phyloP scores from a whole-genome alignment of 2,797 vertebrate species.

The Acridotheres tristis region DNA sequence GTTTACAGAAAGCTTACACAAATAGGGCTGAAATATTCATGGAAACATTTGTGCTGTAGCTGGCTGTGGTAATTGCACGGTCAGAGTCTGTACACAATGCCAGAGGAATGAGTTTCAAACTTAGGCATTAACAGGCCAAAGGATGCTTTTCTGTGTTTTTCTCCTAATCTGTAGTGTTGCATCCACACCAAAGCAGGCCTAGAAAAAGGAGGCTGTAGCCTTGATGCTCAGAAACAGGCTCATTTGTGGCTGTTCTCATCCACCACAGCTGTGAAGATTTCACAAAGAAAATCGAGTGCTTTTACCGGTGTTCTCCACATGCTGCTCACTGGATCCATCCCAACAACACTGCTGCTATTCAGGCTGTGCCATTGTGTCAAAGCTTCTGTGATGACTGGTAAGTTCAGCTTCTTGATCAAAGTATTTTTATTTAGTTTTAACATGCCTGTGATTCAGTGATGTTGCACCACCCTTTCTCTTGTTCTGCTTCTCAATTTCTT shows the following conservation, averaged over 20 bases:
- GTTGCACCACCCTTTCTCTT: not conserved
- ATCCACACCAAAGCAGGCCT: slow-evolving; percentile 10
- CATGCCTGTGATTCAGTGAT: not conserved
- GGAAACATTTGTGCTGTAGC: slow-evolving; percentile 53
- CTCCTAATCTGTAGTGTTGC: not conserved
- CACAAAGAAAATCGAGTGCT: slow-evolving; percentile 76
- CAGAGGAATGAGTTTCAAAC: slow-evolving; percentile 30
- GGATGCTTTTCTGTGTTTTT: not conserved
- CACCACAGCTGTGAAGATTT: slow-evolving; percentile 75
- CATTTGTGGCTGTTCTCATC: slow-evolving; percentile 30
- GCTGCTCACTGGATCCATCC: slow-evolving; percentile 67
- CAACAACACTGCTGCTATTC: slow-evolving; percentile 47
- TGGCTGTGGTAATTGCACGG: not conserved
- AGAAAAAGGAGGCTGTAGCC: not conserved
- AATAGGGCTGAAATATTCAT: slow-evolving; percentile 57
- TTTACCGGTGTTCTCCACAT: slow-evolving; percentile 76
- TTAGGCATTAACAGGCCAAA: not conserved
- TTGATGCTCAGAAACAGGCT: not conserved
- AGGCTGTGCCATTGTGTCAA: slow-evolving; percentile 70
- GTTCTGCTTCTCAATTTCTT: not conserved
- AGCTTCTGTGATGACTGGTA: slow-evolving; percentile 78
- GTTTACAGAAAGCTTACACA: slow-evolving; percentile 47
- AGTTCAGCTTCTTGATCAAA: not conserved
- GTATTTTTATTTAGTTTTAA: not conserved
- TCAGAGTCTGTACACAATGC: not conserved